Conservation (phyloP, 2,113 vertebrate species). For the Oreochromis spilurus region DNA sequence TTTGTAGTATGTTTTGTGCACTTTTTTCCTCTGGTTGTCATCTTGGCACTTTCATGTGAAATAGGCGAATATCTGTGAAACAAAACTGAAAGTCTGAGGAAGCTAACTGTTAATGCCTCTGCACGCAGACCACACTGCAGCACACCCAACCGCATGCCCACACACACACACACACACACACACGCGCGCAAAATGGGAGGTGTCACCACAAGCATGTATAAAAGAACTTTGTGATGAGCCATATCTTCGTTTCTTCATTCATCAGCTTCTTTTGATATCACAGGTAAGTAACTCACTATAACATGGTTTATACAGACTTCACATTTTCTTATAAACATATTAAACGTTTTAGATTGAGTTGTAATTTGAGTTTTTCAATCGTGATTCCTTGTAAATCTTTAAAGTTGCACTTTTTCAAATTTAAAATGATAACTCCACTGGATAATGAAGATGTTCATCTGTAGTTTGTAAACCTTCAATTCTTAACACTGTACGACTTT, state of each 20-base stretch:
- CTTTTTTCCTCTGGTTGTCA: no score
- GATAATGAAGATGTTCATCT: neutral
- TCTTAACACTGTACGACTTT: neutral
- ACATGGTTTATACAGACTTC: neutral
- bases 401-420: neutral
- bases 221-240: neutral
- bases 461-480: neutral
- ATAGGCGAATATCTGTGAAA: neutral
- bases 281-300: neutral
- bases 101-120: neutral
- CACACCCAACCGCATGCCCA: neutral
- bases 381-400: neutral
- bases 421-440: neutral
- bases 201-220: no score
- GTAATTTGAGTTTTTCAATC: neutral
- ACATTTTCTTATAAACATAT: neutral
- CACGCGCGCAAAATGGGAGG: neutral
- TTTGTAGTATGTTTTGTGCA: no score
- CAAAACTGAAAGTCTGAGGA: neutral
- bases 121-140: neutral
- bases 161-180: neutral
- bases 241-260: neutral
- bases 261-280: neutral
- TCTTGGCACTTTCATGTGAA: no score
- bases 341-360: rapidly evolving